Conservation (phyloP, 2,113 vertebrate species). For the Catharus bicknelli region DNA sequence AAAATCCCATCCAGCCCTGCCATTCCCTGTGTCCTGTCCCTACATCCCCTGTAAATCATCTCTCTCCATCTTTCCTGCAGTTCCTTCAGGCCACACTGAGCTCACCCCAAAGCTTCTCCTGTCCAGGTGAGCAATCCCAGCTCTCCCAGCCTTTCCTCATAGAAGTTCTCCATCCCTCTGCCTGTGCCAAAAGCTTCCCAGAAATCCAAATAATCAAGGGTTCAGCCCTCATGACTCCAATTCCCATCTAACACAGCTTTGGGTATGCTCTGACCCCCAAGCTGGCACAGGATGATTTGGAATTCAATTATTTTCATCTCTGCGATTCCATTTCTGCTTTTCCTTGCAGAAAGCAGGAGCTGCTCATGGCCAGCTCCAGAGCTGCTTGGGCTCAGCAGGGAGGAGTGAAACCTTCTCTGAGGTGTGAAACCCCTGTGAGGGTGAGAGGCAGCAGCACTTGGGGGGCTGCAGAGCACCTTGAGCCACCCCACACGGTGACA, state of each 20-base stretch:
- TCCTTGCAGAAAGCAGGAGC: not conserved
- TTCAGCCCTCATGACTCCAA: not conserved
- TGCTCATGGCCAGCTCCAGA: not conserved
- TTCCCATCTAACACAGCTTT: not conserved
- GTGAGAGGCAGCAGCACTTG: not conserved
- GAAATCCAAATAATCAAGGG: not conserved
- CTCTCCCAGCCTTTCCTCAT: not conserved
- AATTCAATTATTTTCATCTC: not conserved
- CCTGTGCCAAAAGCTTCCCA: not conserved
- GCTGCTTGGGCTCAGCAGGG: not conserved
- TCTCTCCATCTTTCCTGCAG: not conserved
- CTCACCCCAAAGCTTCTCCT: not conserved
- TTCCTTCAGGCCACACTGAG: not conserved
- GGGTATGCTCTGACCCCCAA: not conserved
- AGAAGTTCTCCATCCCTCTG: not conserved
- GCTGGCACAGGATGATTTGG: not conserved
- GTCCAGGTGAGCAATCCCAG: not conserved
- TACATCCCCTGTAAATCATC: fast-evolving
- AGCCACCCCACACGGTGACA: not conserved
- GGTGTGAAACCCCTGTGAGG: not conserved
- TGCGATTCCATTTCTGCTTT: not conserved
- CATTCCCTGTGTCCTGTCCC: not conserved
- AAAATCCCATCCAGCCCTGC: fast-evolving
- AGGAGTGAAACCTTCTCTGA: not conserved
- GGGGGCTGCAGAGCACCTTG: not conserved